Evolutionary conservation across 2,888 invertebrate genomes (phyloP), one percentile per base, ranked within the genome.

Genomic region (Orchesellides sinensis): DNA sequence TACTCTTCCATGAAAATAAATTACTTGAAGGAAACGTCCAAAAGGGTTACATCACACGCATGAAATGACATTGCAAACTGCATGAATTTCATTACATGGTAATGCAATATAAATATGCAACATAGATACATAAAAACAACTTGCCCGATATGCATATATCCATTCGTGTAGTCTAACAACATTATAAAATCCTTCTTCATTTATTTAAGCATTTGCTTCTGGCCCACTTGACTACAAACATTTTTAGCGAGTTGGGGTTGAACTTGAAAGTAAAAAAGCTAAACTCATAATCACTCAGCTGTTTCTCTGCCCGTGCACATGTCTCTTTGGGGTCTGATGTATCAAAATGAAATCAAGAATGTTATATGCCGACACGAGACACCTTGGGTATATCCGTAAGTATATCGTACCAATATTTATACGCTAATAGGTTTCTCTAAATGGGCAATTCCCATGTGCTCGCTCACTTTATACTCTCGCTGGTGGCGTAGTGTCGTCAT

Each of bases 401-500:
- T n/a, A n/a, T n/a, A 54, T 69, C 54, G 21, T 54, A 12, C 23
- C 54, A 21, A 29, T 29, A 23, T 59, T 14, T n/a, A n/a, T n/a
- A n/a, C n/a, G n/a, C n/a, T n/a, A n/a, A 65, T 29, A 29, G 68
- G 25, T 70, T n/a, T n/a, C 70, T 79, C 63, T 66, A 80, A 72
- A 80, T 80, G 72, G 79, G 45, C 70, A 80, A 80, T 80, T 72
- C 65, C 69, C 70, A 78, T 63, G 70, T 63, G 69, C 70, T 70
- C 70, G 61, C 70, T 70, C 70, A 32, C 70, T 69, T 70, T 70
- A 69, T 79, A 54, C n/a, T n/a, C n/a, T n/a, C n/a, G n/a, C n/a
- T n/a, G n/a, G n/a, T n/a, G n/a, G n/a, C n/a, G 45, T 69, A 69
- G 40, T 61, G 47, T 29, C 35, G 27, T 25, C 27, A 49, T 66